Base-by-base conservation (phyloP, 2,113 vertebrate species). In the Paralichthys olivaceus region DNA sequence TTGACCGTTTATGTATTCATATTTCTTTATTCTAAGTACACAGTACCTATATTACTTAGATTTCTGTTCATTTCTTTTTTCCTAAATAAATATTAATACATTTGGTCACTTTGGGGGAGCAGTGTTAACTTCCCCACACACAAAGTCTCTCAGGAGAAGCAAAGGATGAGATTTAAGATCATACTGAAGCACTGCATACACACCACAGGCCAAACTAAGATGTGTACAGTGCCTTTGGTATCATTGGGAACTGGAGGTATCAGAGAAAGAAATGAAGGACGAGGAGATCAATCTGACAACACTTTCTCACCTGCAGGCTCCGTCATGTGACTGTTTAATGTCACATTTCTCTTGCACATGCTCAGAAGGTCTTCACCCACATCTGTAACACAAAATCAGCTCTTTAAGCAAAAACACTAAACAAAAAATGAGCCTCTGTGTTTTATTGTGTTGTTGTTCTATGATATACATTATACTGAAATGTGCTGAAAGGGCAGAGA, bases 281-380 rank as follows among this genome's bases (percentile, higher is more conserved):
- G 20, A 32, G 23, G 5, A 13, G 0, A 19, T 7, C 7, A 8
- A 34, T 56, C 19, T 57, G n/a, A n/a, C 15, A 4, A 2, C 17
- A 12, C 20, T 7, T 6, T 4, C 92, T 94, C 69, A 97, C 97
- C 94, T 95, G 82, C 75, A 1, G 70, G 2, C 23, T 94, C 87
- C 20, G 88, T 76, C 78, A 96, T 79, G 77, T 94, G 94, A 67
- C 86, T 91, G 81, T 99, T 99, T 72, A 96, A 90, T 0, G 75
- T 34, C 8, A 97, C 40, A 47, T 99, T 99, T 73, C 84, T 95
- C 61, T 95, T 89, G 85, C 97, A 99, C 97, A 96, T 97, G 82
- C 91, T 87, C 43, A 99, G 88, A 25, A 99, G 95, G 84, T 99
- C 97, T 29, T 95, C 92, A 43, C 98, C 98, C 28, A 98, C 94